These are phyloP conservation scores for Pelmatolapia mariae DNA, from an alignment of 2,113 vertebrate species.

Conservation along the genomic window DNA sequence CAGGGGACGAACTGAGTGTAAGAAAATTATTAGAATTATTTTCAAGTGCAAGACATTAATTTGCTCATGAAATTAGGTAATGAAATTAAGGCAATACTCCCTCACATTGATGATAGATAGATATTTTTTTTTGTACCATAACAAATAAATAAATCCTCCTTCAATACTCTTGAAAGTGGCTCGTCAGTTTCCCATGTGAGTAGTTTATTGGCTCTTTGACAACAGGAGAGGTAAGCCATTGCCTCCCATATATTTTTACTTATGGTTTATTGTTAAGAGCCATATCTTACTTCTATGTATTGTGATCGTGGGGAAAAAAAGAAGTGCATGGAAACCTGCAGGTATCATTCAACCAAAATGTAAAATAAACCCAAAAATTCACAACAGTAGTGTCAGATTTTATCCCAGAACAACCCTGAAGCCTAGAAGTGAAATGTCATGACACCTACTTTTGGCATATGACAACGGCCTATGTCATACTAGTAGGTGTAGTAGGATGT, in stretches of 20 bases:
- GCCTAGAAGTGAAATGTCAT: neutral
- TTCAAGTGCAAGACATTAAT: neutral
- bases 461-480: neutral
- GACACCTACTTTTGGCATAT: neutral
- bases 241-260: neutral
- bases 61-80: neutral
- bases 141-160: neutral
- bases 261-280: neutral
- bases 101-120: neutral
- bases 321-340: neutral
- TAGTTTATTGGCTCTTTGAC: neutral
- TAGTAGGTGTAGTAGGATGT: neutral
- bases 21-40: neutral
- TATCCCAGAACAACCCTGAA: neutral
- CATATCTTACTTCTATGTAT: neutral
- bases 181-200: neutral
- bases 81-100: neutral
- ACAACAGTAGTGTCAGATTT: neutral
- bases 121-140: neutral
- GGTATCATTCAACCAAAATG: neutral
- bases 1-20: neutral
- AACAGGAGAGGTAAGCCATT: neutral
- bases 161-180: neutral
- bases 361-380: neutral
- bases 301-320: fast-evolving